Evolutionary conservation across 1,140 invertebrate genomes (phyloP).

Genomic region (Drosophila insularis): DNA sequence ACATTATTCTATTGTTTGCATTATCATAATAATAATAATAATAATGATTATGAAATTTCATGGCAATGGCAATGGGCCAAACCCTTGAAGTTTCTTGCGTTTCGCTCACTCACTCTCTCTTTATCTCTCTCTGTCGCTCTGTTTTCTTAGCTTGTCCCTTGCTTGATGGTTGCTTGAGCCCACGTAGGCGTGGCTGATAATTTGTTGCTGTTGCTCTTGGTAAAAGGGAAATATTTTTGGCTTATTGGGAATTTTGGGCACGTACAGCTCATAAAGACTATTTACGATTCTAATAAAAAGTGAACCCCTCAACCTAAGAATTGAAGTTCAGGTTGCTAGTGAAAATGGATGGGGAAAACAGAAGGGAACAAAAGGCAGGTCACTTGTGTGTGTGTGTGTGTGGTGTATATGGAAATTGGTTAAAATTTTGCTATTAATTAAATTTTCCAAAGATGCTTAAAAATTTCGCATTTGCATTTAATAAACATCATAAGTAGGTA

Average conservation of each 20-base stretch:
- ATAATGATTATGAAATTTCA: slow-evolving; percentile 63
- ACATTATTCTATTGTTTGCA: slow-evolving; percentile 61
- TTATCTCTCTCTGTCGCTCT: too few relatives aligned
- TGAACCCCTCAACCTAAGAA: slow-evolving; percentile 46
- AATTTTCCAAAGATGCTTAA: slow-evolving; percentile 55
- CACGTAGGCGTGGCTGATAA: slow-evolving; percentile 55
- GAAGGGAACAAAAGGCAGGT: slow-evolving; percentile 29
- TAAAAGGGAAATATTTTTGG: slow-evolving; percentile 53
- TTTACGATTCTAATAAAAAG: slow-evolving; percentile 81
- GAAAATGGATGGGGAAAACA: not conserved
- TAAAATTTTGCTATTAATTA: slow-evolving; percentile 80
- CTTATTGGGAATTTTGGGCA: slow-evolving; percentile 79
- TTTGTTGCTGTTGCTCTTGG: slow-evolving; percentile 47
- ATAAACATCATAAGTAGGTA: slow-evolving; percentile 53
- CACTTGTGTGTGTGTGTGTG: slow-evolving; percentile 33
- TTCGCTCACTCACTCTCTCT: not conserved
- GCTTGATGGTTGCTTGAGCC: not conserved
- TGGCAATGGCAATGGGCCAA: slow-evolving; percentile 10
- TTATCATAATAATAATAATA: slow-evolving; percentile 66
- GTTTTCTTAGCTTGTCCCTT: too few relatives aligned
- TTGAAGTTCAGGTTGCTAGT: slow-evolving; percentile 27
- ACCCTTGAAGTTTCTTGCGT: not conserved
- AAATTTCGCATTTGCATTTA: slow-evolving; percentile 72
- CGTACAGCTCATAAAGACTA: slow-evolving; percentile 80
- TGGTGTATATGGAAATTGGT: slow-evolving; percentile 63